These are phyloP conservation scores for Mesembrinibis cayennensis DNA, from an alignment of 2,113 vertebrate species.

Conservation along the genomic window DNA sequence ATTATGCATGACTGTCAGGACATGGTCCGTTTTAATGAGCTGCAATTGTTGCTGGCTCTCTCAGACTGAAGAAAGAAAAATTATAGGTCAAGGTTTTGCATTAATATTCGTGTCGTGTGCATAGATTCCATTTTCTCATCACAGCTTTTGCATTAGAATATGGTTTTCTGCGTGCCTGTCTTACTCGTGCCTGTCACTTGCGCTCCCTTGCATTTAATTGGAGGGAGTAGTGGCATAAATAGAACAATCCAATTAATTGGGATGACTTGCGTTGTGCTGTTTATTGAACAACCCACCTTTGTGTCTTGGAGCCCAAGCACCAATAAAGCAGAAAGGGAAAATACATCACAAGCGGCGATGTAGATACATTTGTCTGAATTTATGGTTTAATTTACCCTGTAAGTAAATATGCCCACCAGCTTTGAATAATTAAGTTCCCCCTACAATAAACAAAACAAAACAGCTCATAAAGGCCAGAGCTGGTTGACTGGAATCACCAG, in stretches of 20 bases:
- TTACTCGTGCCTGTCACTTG: background rate
- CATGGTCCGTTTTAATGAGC: constrained; percentile 2
- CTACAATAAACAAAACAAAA: background rate
- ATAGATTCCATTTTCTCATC: constrained; percentile 23
- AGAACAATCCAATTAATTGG: constrained; percentile 33
- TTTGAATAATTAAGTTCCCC: constrained; percentile 31
- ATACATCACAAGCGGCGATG: background rate
- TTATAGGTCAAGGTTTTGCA: constrained; percentile 41
- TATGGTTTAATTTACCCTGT: constrained; percentile 22
- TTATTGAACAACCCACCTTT: constrained; percentile 41
- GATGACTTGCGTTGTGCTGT: background rate
- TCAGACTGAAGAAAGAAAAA: constrained; percentile 3
- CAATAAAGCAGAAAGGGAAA: background rate
- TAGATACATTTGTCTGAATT: constrained; percentile 26
- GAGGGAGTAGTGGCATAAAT: constrained; percentile 12
- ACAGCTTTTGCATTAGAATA: constrained; percentile 21
- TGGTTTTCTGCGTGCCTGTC: background rate
- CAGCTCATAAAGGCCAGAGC: background rate
- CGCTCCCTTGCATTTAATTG: background rate
- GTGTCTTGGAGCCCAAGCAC: background rate
- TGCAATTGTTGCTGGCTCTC: background rate
- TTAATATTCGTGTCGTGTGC: constrained; percentile 44
- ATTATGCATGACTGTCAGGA: background rate
- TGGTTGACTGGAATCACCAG: background rate
- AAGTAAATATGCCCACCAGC: constrained; percentile 13